Evolutionary conservation across 1,140 invertebrate species (phyloP).

Genomic region (Cydia fagiglandana): DNA sequence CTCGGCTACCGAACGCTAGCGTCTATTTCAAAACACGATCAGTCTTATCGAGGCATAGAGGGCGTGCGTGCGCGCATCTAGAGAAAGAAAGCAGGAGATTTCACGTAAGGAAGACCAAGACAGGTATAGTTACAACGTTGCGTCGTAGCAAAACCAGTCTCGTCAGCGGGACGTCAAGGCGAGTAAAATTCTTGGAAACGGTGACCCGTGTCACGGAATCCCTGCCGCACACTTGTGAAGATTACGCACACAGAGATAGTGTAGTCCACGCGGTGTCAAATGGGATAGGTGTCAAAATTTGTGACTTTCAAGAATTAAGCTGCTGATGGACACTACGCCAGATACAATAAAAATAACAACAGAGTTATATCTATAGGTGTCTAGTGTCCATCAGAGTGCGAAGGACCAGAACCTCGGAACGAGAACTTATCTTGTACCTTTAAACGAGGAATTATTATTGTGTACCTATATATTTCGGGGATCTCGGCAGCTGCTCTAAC

Average conservation of each 20-base stretch:
- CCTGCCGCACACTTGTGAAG: slow-evolving; percentile 60
- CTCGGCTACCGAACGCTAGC: slow-evolving; percentile 66
- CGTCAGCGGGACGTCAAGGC: slow-evolving; percentile 78
- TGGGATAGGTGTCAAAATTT: slow-evolving; percentile 6
- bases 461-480: no score
- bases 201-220: slow-evolving; percentile 79
- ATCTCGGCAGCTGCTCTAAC: no score
- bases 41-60: slow-evolving; percentile 70
- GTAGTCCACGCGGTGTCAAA: slow-evolving; percentile 31
- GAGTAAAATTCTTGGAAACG: slow-evolving; percentile 75
- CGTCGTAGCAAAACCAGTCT: slow-evolving; percentile 75
- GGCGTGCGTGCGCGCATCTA: slow-evolving; percentile 70
- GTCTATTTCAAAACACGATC: slow-evolving; percentile 66
- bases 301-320: slow-evolving; percentile 1
- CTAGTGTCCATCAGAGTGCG: background rate
- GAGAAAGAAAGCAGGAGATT: slow-evolving; percentile 46
- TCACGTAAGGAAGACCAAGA: slow-evolving; percentile 49
- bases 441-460: no score
- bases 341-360: background rate
- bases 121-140: slow-evolving; percentile 64
- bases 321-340: background rate
- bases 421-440: no score
- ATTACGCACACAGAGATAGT: slow-evolving; percentile 41
- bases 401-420: background rate
- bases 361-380: no score